Conservation (phyloP, 2,797 vertebrate genomes). For the Pagetopsis macropterus region DNA sequence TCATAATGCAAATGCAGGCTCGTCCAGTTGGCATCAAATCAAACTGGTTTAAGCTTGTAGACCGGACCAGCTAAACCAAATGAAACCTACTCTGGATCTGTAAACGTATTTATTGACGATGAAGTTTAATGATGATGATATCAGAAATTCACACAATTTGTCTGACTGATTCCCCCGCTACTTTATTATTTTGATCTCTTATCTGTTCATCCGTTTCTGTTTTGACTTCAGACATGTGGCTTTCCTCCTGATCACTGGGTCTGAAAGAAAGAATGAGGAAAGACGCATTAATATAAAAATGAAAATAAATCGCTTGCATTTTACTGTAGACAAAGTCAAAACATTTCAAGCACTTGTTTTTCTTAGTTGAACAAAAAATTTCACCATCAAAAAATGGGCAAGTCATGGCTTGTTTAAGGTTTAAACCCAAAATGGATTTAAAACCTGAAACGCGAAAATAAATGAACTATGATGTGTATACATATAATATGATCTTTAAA, state of each 20-base stretch:
- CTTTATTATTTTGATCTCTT: conserved; percentile 20
- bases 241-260: conserved; percentile 54
- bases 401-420: not conserved
- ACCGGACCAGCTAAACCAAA: too few relatives aligned
- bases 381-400: not conserved
- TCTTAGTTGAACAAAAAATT: not conserved
- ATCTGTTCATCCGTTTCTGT: conserved; percentile 27
- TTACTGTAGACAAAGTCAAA: not conserved
- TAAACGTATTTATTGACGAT: conserved; percentile 18
- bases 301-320: conserved; percentile 3
- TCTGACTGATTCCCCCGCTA: conserved; percentile 34
- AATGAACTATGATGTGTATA: too few relatives aligned
- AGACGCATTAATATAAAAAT: not conserved
- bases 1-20: too few relatives aligned
- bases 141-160: conserved; percentile 27
- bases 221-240: conserved; percentile 27
- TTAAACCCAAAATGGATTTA: not conserved
- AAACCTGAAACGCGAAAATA: not conserved
- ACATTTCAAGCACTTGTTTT: not conserved
- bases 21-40: too few relatives aligned
- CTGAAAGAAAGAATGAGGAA: conserved; percentile 53
- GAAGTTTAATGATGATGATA: conserved; percentile 20
- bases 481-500: too few relatives aligned
- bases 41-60: too few relatives aligned
- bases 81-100: conserved; percentile 3